Conservation (phyloP, 2,113 vertebrate species). For the Leiothrix lutea region DNA sequence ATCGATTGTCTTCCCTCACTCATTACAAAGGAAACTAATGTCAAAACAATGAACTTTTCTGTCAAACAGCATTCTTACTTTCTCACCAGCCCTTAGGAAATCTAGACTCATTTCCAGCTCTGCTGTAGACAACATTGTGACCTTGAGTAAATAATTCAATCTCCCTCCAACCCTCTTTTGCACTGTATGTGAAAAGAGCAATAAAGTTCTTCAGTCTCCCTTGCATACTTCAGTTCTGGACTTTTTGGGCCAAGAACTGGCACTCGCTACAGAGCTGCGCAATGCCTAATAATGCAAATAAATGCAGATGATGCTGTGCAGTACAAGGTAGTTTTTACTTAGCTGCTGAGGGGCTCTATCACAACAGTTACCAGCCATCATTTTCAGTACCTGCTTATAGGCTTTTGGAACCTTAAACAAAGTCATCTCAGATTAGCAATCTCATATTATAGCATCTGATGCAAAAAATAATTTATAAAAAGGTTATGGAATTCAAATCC, state of each 20-base stretch:
- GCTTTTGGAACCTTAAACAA: background rate
- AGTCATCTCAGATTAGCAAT: background rate
- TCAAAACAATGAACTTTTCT: background rate
- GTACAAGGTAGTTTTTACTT: background rate
- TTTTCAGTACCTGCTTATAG: background rate
- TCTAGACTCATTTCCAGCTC: background rate
- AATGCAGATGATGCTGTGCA: background rate
- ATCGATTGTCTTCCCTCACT: background rate
- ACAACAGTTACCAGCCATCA: background rate
- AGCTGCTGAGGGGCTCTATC: background rate
- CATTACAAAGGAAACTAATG: background rate
- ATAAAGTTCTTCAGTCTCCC: background rate
- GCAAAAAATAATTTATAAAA: background rate
- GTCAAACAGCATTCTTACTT: background rate
- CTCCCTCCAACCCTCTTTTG: background rate
- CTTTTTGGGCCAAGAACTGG: background rate
- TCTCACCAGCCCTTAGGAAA: background rate
- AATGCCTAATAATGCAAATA: background rate
- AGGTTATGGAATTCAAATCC: background rate
- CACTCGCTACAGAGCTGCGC: background rate
- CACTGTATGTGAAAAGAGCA: background rate
- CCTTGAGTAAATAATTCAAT: background rate
- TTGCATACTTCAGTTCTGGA: background rate
- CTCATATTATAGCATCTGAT: background rate
- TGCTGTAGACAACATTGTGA: background rate